Conservation (phyloP, 1,140 invertebrate genomes). For the Calosoma granatense region DNA sequence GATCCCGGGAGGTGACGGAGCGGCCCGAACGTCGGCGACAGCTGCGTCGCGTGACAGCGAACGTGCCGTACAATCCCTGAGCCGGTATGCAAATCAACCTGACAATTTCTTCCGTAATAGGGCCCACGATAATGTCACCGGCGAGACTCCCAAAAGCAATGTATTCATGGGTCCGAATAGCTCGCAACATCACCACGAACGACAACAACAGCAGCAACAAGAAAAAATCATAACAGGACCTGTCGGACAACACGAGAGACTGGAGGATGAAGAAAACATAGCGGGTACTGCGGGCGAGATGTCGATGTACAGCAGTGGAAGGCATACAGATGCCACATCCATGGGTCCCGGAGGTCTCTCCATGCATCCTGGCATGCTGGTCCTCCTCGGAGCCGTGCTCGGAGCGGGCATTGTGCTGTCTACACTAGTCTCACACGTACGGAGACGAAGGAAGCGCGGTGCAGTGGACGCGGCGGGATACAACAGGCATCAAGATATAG, state of each 20-base stretch:
- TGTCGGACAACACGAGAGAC: too few relatives aligned
- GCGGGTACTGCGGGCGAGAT: conserved; percentile 17
- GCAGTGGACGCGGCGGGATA: conserved; percentile 35
- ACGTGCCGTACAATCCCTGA: not conserved
- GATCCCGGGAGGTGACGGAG: not conserved
- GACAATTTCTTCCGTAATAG: conserved; percentile 4
- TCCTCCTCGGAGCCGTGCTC: conserved; percentile 31
- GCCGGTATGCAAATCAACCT: not conserved
- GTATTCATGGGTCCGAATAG: not conserved
- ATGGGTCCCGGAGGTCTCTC: not conserved
- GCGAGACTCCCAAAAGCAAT: not conserved
- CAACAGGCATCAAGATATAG: conserved; percentile 46
- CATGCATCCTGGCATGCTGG: conserved; percentile 41
- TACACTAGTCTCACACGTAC: conserved; percentile 28
- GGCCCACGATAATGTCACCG: not conserved
- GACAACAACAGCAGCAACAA: not conserved
- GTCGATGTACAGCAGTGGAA: conserved; percentile 25
- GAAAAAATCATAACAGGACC: not conserved
- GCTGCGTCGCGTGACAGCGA: conserved; percentile 1
- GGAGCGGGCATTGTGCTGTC: conserved; percentile 16
- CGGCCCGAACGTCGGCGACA: not conserved
- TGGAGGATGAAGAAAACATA: not conserved
- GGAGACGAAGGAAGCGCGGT: conserved; percentile 35
- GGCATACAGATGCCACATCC: conserved; percentile 25
- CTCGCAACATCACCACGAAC: not conserved